A percentile compares a stretch with the other conserved stretches of the same genome.
phyloP scores from a whole-genome alignment of 92 coral and sea anemone species.

The Zoanthus sociatus region DNA sequence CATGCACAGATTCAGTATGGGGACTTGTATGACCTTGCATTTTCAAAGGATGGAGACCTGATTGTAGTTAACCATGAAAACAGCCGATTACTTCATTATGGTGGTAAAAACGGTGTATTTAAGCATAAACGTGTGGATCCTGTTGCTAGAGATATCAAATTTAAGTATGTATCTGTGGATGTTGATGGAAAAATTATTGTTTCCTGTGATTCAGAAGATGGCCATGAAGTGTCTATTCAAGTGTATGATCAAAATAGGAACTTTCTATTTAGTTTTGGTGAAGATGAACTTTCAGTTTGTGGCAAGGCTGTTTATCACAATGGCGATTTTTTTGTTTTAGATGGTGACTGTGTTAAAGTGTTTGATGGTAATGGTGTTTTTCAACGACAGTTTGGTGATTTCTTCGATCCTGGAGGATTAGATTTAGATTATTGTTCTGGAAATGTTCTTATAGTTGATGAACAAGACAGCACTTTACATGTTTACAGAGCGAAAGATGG shows the following conservation, averaged over 20 bases:
- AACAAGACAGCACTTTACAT: conserved; percentile 6
- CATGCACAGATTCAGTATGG: conserved; percentile 39
- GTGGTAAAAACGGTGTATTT: conserved; percentile 24
- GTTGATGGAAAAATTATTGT: conserved; percentile 16
- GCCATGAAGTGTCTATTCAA: not conserved
- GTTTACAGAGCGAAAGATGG: conserved; percentile 13
- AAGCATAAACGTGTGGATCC: conserved; percentile 21
- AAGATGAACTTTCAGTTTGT: not conserved
- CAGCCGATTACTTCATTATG: conserved; percentile 42
- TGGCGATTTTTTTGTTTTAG: conserved; percentile 21
- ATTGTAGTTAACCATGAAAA: conserved; percentile 39
- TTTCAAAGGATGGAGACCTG: conserved; percentile 32
- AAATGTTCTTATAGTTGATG: conserved; percentile 21
- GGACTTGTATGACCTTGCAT: conserved; percentile 34
- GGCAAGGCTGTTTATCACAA: conserved; percentile 36
- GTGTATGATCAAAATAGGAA: conserved; percentile 26
- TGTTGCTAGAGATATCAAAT: not conserved
- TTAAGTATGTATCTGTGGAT: conserved; percentile 27
- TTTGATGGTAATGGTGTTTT: conserved; percentile 21
- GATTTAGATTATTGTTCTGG: not conserved
- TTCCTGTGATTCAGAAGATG: conserved; percentile 18
- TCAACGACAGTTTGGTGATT: conserved; percentile 28
- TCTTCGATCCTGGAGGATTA: conserved; percentile 10
- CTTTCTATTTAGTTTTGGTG: conserved; percentile 35
- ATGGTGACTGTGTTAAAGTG: conserved; percentile 27